Percentiles rank a stretch among this genome's conserved stretches.
These are phyloP conservation scores for Cordilura impudica DNA, from an alignment of 2,888 invertebrate species.

Conservation along the genomic window DNA sequence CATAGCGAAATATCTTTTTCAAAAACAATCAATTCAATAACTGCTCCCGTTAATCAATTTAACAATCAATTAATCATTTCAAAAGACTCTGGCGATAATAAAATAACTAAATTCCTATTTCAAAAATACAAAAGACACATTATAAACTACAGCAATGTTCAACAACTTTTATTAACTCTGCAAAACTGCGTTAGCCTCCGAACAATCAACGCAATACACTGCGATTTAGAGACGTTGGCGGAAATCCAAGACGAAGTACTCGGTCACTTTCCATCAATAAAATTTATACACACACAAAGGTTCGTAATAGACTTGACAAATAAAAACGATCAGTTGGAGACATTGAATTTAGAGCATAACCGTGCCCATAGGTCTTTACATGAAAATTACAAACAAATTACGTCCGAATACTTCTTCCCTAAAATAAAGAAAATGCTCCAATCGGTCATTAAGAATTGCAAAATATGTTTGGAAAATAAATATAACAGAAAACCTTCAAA, in stretches of 20 bases:
- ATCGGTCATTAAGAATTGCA: conserved; percentile 7
- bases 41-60: conserved; percentile 5
- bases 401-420: conserved; percentile 12
- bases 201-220: conserved; percentile 40
- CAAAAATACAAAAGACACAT: conserved; percentile 2
- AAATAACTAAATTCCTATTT: neutral
- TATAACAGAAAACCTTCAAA: conserved; percentile 24
- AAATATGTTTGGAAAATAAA: conserved; percentile 43
- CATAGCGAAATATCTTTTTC: conserved; percentile 15
- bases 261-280: conserved; percentile 24
- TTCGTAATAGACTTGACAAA: conserved; percentile 40
- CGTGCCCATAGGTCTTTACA: conserved; percentile 7
- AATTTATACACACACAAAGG: conserved; percentile 22
- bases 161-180: neutral
- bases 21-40: conserved; percentile 4
- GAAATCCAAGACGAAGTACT: conserved; percentile 37
- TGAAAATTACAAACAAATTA: conserved; percentile 20
- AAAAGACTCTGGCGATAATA: neutral
- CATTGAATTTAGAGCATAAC: conserved; percentile 30
- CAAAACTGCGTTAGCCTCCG: conserved; percentile 26
- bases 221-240: conserved; percentile 42
- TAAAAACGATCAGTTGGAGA: conserved; percentile 37
- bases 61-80: conserved; percentile 1
- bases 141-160: conserved; percentile 51
- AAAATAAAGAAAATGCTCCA: conserved; percentile 17